A percentile compares a stretch with the other conserved stretches of the same genome.
These are phyloP conservation scores for Callionymus lyra DNA, from an alignment of 2,113 vertebrate genomes.

Conservation along the genomic window DNA sequence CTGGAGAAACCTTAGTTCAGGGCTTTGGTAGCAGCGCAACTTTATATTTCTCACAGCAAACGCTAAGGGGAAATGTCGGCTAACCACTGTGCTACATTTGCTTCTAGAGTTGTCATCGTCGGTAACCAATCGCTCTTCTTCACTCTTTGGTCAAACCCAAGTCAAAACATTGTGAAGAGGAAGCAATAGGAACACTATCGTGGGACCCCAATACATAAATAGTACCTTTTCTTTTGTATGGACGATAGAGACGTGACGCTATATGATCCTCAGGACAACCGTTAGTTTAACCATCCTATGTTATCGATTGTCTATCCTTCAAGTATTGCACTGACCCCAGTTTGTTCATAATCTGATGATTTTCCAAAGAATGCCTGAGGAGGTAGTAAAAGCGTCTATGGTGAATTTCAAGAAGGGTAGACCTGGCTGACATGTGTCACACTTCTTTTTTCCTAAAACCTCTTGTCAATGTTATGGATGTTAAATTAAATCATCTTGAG, in stretches of 20 bases:
- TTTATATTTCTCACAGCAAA: constrained; percentile 32
- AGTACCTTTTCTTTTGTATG: constrained; percentile 43
- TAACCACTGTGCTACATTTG: constrained; percentile 43
- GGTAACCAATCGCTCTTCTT: constrained; percentile 25
- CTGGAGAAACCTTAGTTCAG: no score
- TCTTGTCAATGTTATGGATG: no score
- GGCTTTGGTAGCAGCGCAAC: constrained; percentile 31
- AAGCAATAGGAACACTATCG: constrained; percentile 16
- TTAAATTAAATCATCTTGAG: no score
- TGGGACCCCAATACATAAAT: constrained; percentile 14
- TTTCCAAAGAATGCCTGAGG: constrained; percentile 37
- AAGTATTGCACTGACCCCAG: constrained; percentile 70
- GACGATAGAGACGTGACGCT: constrained; percentile 6
- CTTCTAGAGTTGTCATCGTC: constrained; percentile 54
- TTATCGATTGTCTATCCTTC: constrained; percentile 36
- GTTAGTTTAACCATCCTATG: constrained; percentile 38
- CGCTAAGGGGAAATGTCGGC: constrained; percentile 20
- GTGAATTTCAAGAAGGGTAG: no score
- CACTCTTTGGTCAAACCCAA: constrained; percentile 59
- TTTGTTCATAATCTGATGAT: background rate
- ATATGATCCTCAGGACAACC: constrained; percentile 26
- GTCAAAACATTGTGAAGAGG: constrained; percentile 20
- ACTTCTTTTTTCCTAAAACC: no score
- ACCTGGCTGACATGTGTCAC: no score
- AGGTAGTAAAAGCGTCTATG: constrained; percentile 12